Conservation (phyloP, 2,797 vertebrate genomes). For the Bovichtus diacanthus region DNA sequence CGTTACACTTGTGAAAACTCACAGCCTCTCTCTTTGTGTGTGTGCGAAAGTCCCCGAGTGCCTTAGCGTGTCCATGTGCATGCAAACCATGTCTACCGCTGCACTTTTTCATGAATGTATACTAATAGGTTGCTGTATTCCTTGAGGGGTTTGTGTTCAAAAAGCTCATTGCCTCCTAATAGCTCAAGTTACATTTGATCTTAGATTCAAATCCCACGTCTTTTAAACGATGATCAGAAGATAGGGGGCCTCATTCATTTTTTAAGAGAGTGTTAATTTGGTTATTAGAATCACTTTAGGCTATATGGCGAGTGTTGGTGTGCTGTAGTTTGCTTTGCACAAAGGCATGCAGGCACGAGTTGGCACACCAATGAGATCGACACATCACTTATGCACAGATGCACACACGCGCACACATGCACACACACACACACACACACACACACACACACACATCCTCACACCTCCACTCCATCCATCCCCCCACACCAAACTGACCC, state of each 20-base stretch:
- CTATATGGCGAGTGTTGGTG: constrained; percentile 19
- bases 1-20: constrained; percentile 66
- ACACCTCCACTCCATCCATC: constrained; percentile 54
- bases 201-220: constrained; percentile 74
- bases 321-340: constrained; percentile 38
- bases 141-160: constrained; percentile 49
- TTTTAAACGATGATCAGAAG: constrained; percentile 73
- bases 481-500: constrained; percentile 65
- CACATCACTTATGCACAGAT: constrained; percentile 54
- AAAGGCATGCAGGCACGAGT: constrained; percentile 45
- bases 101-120: constrained; percentile 50
- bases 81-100: constrained; percentile 32
- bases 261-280: constrained; percentile 66
- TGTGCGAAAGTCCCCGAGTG: constrained; percentile 6
- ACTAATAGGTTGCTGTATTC: constrained; percentile 62
- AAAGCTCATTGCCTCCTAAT: constrained; percentile 66
- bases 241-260: constrained; percentile 61
- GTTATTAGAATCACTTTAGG: constrained; percentile 68
- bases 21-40: constrained; percentile 37
- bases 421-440: constrained; percentile 51
- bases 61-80: constrained; percentile 16
- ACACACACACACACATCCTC: constrained; percentile 39
- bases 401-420: constrained; percentile 22
- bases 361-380: constrained; percentile 39
- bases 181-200: constrained; percentile 76